These are phyloP conservation scores for Melanotaenia nigrans DNA, from an alignment of 2,797 vertebrate species.

Conservation along the genomic window DNA sequence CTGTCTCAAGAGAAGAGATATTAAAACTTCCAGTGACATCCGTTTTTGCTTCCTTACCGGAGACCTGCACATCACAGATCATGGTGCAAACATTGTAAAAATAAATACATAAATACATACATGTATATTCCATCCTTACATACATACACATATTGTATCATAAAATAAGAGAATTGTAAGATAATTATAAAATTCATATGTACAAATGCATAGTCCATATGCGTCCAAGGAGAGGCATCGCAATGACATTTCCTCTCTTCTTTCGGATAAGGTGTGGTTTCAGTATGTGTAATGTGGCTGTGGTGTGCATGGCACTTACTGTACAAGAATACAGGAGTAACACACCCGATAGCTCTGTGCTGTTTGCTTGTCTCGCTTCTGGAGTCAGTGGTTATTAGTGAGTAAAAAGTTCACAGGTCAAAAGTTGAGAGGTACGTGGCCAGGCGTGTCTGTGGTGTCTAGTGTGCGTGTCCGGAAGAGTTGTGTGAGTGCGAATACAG, in stretches of 20 bases:
- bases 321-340: constrained; percentile 76
- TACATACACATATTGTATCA: constrained; percentile 83
- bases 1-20: constrained; percentile 65
- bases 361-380: constrained; percentile 46
- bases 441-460: constrained; percentile 73
- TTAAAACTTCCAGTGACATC: constrained; percentile 78
- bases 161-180: constrained; percentile 85
- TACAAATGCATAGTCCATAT: constrained; percentile 85
- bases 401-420: constrained; percentile 67
- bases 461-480: constrained; percentile 86
- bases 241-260: constrained; percentile 48
- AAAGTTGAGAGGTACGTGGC: constrained; percentile 81
- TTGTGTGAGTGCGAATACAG: constrained; percentile 92
- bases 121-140: constrained; percentile 77
- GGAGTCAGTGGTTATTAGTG: constrained; percentile 52
- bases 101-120: constrained; percentile 88
- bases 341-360: constrained; percentile 75
- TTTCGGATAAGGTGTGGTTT: constrained; percentile 53
- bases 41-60: constrained; percentile 64
- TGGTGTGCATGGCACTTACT: constrained; percentile 84
- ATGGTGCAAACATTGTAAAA: constrained; percentile 82
- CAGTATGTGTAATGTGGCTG: constrained; percentile 51
- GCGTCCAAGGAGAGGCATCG: constrained; percentile 73
- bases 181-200: constrained; percentile 84
- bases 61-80: constrained; percentile 74